Base-by-base conservation (phyloP, 1,140 invertebrate genomes). In the Mesaphorura yosii region DNA sequence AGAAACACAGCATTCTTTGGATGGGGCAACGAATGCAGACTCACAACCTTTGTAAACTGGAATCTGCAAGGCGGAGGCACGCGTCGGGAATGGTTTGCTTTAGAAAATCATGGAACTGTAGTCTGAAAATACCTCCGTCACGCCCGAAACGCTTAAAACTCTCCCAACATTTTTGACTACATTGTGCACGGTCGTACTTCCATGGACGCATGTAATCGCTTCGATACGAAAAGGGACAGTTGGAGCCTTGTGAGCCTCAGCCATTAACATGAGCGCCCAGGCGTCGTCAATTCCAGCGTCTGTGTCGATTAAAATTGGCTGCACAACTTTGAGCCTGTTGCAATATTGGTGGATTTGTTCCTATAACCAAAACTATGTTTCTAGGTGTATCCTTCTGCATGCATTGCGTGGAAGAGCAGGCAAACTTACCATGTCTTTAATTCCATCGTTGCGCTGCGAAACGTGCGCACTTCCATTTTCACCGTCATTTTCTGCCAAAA, bases 141-240 rank as follows among this genome's bases (percentile, higher is more conserved):
- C 58, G 2, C 72, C 60, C 20, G 70, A 73, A 15, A 69, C 64
- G 20, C 73, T 55, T 7, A 83, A 67, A 20, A 78, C 73, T 53
- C 78, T 68, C n/a, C 73, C 67, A 15, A 79, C 75, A 64, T 83
- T 83, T 19, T 65, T 70, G 31, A 73, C 67, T 2, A 77, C 78
- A 63, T 81, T 72, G 10, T 77, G 68, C 0, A 82, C 56, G 19
- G 61, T 64, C 2, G 78, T 78, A 60, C 81, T 83, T 2, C 81
- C 82, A 48, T 73, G 67, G 3, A 78, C 75, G 58, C 77, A 78
- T 1, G 78, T 81, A 3, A 84, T 73, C 0, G 72, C 81, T 51
- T 79, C 66, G 5, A 83, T 67, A 53, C 77, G 56, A 15, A 78
- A 59, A 6, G 48, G 48, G 26, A 50, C 40, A 5, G 34, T 22